phyloP scores from a whole-genome alignment of 2,113 vertebrate species.

The Mus pahari region DNA sequence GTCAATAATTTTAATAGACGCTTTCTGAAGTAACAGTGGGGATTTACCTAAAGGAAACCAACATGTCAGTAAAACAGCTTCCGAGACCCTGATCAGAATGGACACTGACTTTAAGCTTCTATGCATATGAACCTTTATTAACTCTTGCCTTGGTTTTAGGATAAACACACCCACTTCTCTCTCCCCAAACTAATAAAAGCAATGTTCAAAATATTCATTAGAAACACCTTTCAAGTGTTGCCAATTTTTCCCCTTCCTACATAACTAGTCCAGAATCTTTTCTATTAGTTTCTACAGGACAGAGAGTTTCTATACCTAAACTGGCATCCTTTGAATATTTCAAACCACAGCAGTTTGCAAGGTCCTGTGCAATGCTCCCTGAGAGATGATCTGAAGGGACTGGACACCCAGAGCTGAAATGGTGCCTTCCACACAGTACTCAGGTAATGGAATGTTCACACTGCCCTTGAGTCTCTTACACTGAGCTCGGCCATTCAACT shows the following conservation, averaged over 20 bases:
- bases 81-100: not conserved
- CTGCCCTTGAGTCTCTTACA: not conserved
- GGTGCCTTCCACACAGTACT: not conserved
- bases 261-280: not conserved
- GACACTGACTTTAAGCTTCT: not conserved
- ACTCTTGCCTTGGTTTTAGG: not conserved
- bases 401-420: not conserved
- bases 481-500: not conserved
- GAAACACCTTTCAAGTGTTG: not conserved
- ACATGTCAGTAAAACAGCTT: not conserved
- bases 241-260: not conserved
- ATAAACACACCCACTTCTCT: not conserved
- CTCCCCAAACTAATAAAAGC: not conserved
- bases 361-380: not conserved
- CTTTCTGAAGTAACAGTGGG: conserved; percentile 89
- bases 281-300: not conserved
- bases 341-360: not conserved
- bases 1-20: conserved; percentile 91
- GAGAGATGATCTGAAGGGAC: not conserved
- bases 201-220: conserved; percentile 25
- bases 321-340: not conserved
- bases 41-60: conserved; percentile 56
- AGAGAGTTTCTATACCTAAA: not conserved
- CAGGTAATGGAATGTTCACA: not conserved
- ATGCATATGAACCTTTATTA: not conserved